A percentile compares a stretch with the other conserved stretches of the same genome.
These are phyloP conservation scores for Lasioglossum lativentre DNA, from an alignment of 2,888 invertebrate species.

Conservation along the genomic window DNA sequence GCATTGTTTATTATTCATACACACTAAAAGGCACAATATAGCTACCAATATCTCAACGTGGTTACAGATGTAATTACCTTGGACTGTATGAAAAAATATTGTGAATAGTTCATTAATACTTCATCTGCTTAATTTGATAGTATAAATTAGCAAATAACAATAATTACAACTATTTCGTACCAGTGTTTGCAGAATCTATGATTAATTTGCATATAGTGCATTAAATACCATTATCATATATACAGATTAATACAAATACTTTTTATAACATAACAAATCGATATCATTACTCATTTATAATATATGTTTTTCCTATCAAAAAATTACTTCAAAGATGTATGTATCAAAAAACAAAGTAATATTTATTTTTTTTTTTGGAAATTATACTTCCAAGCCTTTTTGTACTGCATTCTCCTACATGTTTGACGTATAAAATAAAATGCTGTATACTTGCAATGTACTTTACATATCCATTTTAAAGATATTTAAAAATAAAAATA, in stretches of 20 bases:
- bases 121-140: conserved; percentile 64
- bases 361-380: conserved; percentile 29
- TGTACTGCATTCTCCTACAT: conserved; percentile 40
- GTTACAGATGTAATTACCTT: conserved; percentile 79
- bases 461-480: conserved; percentile 16
- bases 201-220: conserved; percentile 49
- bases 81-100: conserved; percentile 70
- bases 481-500: conserved; percentile 28
- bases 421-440: conserved; percentile 33
- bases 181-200: conserved; percentile 40
- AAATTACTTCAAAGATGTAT: conserved; percentile 39
- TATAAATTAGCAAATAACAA: conserved; percentile 62
- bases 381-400: conserved; percentile 47
- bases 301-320: conserved; percentile 40
- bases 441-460: conserved; percentile 13
- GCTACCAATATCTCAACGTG: conserved; percentile 83
- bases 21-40: conserved; percentile 84
- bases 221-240: conserved; percentile 52
- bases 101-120: conserved; percentile 72
- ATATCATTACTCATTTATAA: conserved; percentile 42
- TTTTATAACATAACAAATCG: conserved; percentile 57
- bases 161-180: conserved; percentile 52
- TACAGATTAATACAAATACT: conserved; percentile 50
- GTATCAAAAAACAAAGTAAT: conserved; percentile 29
- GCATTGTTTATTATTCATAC: conserved; percentile 81